Evolutionary conservation across 2,113 vertebrate species (phyloP).

Genomic region (human (Homo sapiens)): GRCh38 chr2:161091001-161091500

Average conservation of each 20-base stretch:
- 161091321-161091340: not conserved
- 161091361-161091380: not conserved
- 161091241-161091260: not conserved
- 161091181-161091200: not conserved
- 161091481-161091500: not conserved
- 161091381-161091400: not conserved
- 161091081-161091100: not conserved
- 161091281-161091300: not conserved
- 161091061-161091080: not conserved
- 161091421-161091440: not conserved
- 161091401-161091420: not conserved
- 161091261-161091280: not conserved
- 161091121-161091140: not conserved
- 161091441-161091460: not conserved
- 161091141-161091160: not conserved
- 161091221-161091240: not conserved
- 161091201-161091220: not conserved
- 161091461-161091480: not conserved
- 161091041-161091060: not conserved
- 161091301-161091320: not conserved
- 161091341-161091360: not conserved
- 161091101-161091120: not conserved
- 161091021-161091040: not conserved
- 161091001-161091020: not conserved
- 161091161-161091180: not conserved